Conservation (phyloP, 2,888 invertebrate genomes). For the Calephelis perditalis region DNA sequence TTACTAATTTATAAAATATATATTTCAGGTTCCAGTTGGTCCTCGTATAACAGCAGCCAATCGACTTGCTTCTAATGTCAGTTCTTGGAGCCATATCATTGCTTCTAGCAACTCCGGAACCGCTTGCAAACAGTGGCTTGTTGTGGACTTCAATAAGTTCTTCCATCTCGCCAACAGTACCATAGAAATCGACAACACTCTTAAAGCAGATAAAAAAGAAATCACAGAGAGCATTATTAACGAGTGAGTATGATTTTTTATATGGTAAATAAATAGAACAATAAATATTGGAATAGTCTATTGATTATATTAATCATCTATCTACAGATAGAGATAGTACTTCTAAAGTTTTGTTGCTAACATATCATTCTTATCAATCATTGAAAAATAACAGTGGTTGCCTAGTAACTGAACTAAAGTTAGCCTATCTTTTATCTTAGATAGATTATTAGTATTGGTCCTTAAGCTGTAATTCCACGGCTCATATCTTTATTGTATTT, state of each 20-base stretch:
- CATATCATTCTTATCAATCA: too few relatives aligned
- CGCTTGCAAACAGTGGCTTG: slow-evolving; percentile 92
- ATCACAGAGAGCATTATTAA: slow-evolving; percentile 49
- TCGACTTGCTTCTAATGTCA: slow-evolving; percentile 84
- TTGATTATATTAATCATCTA: too few relatives aligned
- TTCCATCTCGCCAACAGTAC: slow-evolving; percentile 39
- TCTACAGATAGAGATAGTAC: too few relatives aligned
- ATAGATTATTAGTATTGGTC: too few relatives aligned
- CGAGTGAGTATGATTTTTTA: slow-evolving; percentile 42
- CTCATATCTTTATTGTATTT: too few relatives aligned
- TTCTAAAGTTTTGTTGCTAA: too few relatives aligned
- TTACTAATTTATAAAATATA: background rate
- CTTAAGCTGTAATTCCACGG: too few relatives aligned
- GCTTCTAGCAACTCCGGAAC: slow-evolving; percentile 86
- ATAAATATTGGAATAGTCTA: too few relatives aligned
- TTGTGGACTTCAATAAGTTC: slow-evolving; percentile 84
- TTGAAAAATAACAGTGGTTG: too few relatives aligned
- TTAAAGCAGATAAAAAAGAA: slow-evolving; percentile 37
- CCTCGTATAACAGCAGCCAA: slow-evolving; percentile 90
- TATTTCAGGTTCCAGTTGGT: slow-evolving; percentile 81
- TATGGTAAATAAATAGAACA: too few relatives aligned
- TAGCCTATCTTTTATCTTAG: too few relatives aligned
- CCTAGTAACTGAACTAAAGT: too few relatives aligned
- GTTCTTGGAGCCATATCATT: slow-evolving; percentile 85
- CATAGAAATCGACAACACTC: slow-evolving; percentile 25